Base-by-base conservation (phyloP, 2,113 vertebrate species). In the Vicugna pacos region DNA sequence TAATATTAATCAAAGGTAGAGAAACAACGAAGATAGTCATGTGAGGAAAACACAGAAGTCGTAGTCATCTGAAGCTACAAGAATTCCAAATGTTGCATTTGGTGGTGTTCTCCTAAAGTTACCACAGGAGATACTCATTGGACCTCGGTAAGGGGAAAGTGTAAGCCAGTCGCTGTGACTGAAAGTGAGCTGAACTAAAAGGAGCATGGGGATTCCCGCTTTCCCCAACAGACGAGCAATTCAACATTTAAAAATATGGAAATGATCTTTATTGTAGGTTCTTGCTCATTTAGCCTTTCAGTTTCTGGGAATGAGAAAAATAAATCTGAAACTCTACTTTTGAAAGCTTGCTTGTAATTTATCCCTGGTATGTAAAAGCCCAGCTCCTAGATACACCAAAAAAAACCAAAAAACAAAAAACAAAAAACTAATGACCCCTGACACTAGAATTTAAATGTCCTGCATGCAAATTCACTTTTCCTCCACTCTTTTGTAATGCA, bases 401-500 rank as follows among this genome's bases (percentile, higher is more conserved):
- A 93, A 97, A 93, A 35, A 2, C 35, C 81, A 96, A 95, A 96
- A 96, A 97, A 30, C 75, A 90, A 94, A 73, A 81, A 73, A 84
- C 95, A 96, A 97, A 97, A 98, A 26, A 98, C 95, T 98, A 98
- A 98, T 95, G 96, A 98, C 96, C 94, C 76, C 96, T 98, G 93
- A 98, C 96, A 94, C 97, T 96, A 96, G 96, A 98, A 98, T 98
- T 98, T 97, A 93, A 98, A 98, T 91, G 73, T 52, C 96, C 97
- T 97, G 94, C 98, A 97, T 97, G 95, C 89, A 98, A 97, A 98
- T 96, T 70, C 70, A 96, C 52, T 86, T 94, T 95, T 82, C 72
- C 93, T 96, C 91, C 72, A 94, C 73, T 95, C 93, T 94, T 98
- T 83, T 96, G 95, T 97, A 98, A 97, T 91, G 95, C 92, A 98